phyloP scores from a whole-genome alignment of 2,113 vertebrate genomes.

The Channa maculata region DNA sequence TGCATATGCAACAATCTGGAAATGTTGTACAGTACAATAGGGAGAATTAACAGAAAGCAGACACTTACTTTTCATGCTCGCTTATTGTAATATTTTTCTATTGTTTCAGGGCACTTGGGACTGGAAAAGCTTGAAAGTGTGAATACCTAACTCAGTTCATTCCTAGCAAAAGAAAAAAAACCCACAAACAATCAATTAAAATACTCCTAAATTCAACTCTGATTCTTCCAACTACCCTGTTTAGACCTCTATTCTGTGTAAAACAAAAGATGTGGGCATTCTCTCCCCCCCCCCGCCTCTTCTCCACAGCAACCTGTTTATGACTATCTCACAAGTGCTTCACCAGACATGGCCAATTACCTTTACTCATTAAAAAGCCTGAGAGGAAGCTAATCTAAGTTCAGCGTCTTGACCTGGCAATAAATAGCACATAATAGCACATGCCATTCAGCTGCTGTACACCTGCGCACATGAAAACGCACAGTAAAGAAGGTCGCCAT shows the following conservation, averaged over 20 bases:
- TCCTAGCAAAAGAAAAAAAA: slow-evolving; percentile 10
- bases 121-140: slow-evolving; percentile 12
- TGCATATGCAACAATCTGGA: slow-evolving; percentile 48
- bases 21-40: slow-evolving; percentile 43
- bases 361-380: slow-evolving; percentile 45
- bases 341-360: slow-evolving; percentile 56
- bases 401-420: slow-evolving; percentile 44
- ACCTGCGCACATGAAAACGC: background rate
- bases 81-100: slow-evolving; percentile 23
- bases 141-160: slow-evolving; percentile 16
- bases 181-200: background rate
- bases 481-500: slow-evolving; percentile 3
- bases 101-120: background rate
- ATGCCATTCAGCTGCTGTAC: slow-evolving; percentile 17
- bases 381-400: slow-evolving; percentile 49
- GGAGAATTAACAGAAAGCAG: slow-evolving; percentile 41
- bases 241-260: slow-evolving; percentile 15
- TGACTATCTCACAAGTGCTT: slow-evolving; percentile 38
- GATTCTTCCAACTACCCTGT: slow-evolving; percentile 12
- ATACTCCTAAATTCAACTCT: slow-evolving; percentile 11
- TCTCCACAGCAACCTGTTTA: slow-evolving; percentile 9
- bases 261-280: background rate
- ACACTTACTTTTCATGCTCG: slow-evolving; percentile 17
- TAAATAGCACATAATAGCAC: slow-evolving; percentile 36
- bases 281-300: background rate